Base-by-base conservation (phyloP, 2,888 invertebrate species). In the Agriopis leucophaearia region DNA sequence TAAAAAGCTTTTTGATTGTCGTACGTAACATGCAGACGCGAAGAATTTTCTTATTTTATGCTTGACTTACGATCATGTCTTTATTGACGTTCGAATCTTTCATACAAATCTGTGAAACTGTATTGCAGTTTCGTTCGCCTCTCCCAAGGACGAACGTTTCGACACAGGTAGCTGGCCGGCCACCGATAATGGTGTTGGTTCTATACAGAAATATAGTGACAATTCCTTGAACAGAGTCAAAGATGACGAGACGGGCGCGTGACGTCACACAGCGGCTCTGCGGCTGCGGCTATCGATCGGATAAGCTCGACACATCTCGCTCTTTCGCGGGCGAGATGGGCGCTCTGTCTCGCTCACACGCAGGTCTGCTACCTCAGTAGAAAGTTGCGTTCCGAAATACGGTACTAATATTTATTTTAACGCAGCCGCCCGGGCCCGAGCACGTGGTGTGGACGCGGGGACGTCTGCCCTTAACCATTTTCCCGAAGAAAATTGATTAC, bases 211-310 rank as follows among this genome's bases (percentile, higher is more conserved):
- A 86, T 88, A 84, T 88, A 88, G 90, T 90, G 90, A 88, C 91
- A 91, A 90, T 92, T 90, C 88, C 91, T 91, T 90, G 85, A 88
- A 87, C 88, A 84, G 87, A 89, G 88, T 85, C 88, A 83, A 92
- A 93, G 91, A 94, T 93, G 93, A 93, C 92, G 92, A 92, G 93
- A 92, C 92, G 85, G 85, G 81, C 78, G 81, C 83, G 89, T 93
- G 94, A 93, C 94, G 94, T 93, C 93, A 93, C 89, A 81, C 85
- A 87, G 87, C 90, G 85, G 86, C 89, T 94, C 92, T 93, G 94
- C 94, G 93, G 92, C 94, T 94, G 94, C 93, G 94, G 92, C 92
- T 94, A 94, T 94, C 92, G 94, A 94, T 92, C 93, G 89, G 88
- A 85, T 85, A 83, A 85, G 85, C 80, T 90, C 81, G 84, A 84